A percentile compares a stretch with the other conserved stretches of the same genome.
Conservation (phyloP, 2,888 invertebrate species). For the Pterostichus madidus region DNA sequence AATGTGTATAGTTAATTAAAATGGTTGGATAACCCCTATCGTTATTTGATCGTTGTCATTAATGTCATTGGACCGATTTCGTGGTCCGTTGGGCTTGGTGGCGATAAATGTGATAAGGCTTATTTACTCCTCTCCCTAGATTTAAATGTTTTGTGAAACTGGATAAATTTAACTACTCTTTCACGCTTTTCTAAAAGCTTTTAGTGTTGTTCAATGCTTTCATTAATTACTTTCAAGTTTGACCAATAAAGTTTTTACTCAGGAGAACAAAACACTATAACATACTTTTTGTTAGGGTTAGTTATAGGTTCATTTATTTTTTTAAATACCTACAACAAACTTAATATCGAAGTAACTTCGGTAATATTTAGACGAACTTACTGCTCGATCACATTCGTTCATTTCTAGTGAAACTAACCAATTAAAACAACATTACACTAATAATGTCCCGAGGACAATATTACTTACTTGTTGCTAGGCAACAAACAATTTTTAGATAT, state of each 20-base stretch:
- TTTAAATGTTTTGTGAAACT: conserved; percentile 40
- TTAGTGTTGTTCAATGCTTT: conserved; percentile 18
- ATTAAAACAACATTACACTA: too few species aligned
- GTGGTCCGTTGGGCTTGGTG: conserved; percentile 10
- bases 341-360: too few species aligned
- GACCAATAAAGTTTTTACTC: conserved; percentile 13
- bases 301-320: too few species aligned
- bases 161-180: not conserved
- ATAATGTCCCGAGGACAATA: too few species aligned
- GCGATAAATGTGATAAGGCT: conserved; percentile 48
- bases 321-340: too few species aligned
- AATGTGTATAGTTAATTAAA: conserved; percentile 48
- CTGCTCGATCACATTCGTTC: too few species aligned
- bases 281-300: too few species aligned
- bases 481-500: too few species aligned
- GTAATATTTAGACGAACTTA: too few species aligned
- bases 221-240: conserved; percentile 16
- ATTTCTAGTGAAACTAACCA: too few species aligned
- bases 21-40: conserved; percentile 16
- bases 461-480: too few species aligned
- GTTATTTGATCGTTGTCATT: conserved; percentile 47
- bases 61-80: conserved; percentile 37
- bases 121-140: conserved; percentile 36
- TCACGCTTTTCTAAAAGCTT: not conserved
- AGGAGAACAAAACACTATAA: conserved; percentile 9